Percentiles rank a stretch among this genome's conserved stretches.
phyloP scores from a whole-genome alignment of 1,140 invertebrate genomes.

The Ridgeia piscesae region DNA sequence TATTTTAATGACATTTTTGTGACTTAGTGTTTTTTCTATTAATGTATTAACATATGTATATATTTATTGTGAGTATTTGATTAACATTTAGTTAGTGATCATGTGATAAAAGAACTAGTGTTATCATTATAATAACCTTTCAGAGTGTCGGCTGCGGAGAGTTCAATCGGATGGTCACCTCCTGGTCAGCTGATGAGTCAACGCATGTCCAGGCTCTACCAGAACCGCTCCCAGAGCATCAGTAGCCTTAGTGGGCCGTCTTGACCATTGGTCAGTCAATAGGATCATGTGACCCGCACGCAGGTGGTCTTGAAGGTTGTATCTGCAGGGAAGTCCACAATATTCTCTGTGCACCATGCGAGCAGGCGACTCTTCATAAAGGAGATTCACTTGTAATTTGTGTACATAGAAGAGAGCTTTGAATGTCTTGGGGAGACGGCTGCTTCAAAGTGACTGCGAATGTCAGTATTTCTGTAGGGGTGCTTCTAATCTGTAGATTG shows the following conservation, averaged over 20 bases:
- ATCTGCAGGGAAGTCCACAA: not conserved
- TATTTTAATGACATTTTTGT: no score
- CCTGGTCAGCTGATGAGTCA: slow-evolving; percentile 12
- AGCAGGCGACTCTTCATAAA: not conserved
- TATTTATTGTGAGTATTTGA: not conserved
- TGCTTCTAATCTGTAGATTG: not conserved
- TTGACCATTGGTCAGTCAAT: not conserved
- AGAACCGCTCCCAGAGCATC: not conserved
- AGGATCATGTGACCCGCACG: not conserved
- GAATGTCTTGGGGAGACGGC: not conserved
- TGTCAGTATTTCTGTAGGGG: not conserved
- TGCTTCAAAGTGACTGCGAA: not conserved
- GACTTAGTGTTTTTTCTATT: no score
- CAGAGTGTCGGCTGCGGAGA: not conserved
- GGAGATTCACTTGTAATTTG: not conserved
- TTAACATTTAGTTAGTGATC: no score
- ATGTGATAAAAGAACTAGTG: not conserved
- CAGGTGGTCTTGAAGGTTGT: not conserved
- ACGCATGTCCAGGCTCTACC: slow-evolving; percentile 9
- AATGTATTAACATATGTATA: no score
- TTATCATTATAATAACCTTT: not conserved
- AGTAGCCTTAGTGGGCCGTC: not conserved
- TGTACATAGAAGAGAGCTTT: not conserved
- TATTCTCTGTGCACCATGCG: not conserved
- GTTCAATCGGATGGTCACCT: not conserved